Evolutionary conservation across 2,888 invertebrate genomes (phyloP).

Genomic region (Drosophila neutralis): DNA sequence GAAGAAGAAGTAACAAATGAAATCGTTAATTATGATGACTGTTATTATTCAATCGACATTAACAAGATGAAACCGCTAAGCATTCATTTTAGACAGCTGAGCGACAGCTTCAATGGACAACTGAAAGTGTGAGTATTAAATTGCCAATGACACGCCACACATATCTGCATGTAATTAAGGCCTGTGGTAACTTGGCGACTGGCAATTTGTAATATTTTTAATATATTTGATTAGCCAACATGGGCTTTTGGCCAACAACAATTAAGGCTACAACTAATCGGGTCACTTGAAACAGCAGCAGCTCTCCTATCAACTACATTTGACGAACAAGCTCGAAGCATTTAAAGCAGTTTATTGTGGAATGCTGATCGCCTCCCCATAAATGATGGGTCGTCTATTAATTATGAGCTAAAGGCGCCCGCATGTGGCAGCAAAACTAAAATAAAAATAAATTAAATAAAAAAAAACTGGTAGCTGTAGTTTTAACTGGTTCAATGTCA

Average conservation of each 20-base stretch:
- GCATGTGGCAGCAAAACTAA: conserved; percentile 34
- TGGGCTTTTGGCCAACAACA: conserved; percentile 14
- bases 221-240: conserved; percentile 31
- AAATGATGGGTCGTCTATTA: conserved; percentile 55
- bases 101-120: conserved; percentile 38
- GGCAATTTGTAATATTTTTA: conserved; percentile 9
- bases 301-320: conserved; percentile 30
- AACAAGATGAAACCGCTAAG: conserved; percentile 28
- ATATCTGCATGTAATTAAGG: conserved; percentile 52
- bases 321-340: conserved; percentile 41
- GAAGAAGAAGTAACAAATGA: conserved; percentile 12
- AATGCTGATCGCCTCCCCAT: conserved; percentile 43
- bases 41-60: conserved; percentile 7
- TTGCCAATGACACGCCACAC: conserved; percentile 27
- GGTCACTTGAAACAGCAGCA: conserved; percentile 31
- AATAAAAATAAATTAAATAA: not conserved
- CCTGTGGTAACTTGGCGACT: conserved; percentile 37
- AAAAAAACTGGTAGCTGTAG: conserved; percentile 49
- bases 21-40: conserved; percentile 13
- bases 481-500: conserved; percentile 51
- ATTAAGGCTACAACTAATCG: conserved; percentile 31
- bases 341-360: conserved; percentile 29
- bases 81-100: conserved; percentile 37
- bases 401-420: conserved; percentile 57
- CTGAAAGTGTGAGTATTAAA: conserved; percentile 8